Base-by-base conservation (phyloP, 1,140 invertebrate genomes). In the Melanaphis sacchari region DNA sequence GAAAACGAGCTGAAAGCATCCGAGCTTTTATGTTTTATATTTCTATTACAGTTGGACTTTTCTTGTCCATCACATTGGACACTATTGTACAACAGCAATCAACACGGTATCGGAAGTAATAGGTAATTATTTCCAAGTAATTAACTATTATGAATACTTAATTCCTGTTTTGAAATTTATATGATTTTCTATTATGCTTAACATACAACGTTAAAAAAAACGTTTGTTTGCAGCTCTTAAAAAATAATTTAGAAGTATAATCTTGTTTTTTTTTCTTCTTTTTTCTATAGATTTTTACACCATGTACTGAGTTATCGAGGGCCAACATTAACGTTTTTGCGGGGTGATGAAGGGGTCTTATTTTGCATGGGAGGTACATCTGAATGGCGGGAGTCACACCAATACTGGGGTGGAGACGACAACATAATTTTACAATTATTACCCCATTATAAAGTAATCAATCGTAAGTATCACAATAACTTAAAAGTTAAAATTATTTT, bases 301-400 rank as follows among this genome's bases (percentile, higher is more conserved):
- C 98, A 99, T 95, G 97, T 98, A 4, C 96, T 98, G 38, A 97
- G 97, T 18, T 99, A 99, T 95, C 95, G 97, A 89, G 98, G 98
- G 7, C 97, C 98, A 0, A 98, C 98, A 1, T 95, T 98, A 38
- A 96, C 97, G n/a, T 96, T 98, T 93, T 94, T 98, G 95, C 96
- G 96, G 90, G 96, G 95, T 84, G 96, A 97, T 93, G 96, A 96
- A 88, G 96, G 96, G 93, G 96, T 97, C 76, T 96, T 97, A 59
- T 97, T 98, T 94, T 98, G 97, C 95, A 95, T 99, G 54, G 97
- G 97, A 15, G 95, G 97, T 38, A 96, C 98, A n/a, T 95, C 96
- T 90, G 98, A 98, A 95, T 99, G 98, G 98, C 96, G 96, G 94
- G 98, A 98, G 94, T 97, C 97, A 2, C 97, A 98, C 95, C 95